Percentiles rank a stretch among this genome's conserved stretches.
phyloP scores from a whole-genome alignment of 2,797 vertebrate species.

The Dendrocincla fuliginosa region DNA sequence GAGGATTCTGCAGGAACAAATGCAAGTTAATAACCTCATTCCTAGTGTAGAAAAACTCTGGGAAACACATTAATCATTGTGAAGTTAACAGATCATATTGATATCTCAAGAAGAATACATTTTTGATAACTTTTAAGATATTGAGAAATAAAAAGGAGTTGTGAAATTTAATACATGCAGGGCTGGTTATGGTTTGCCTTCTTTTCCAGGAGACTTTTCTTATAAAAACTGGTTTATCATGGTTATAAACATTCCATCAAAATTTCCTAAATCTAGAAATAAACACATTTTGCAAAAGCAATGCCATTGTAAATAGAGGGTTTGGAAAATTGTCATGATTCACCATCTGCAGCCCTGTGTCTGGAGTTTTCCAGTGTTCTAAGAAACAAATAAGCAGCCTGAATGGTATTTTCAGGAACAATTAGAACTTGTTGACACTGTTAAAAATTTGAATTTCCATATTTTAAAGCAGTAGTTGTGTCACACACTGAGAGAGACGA shows the following conservation, averaged over 20 bases:
- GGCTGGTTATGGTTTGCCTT: neutral
- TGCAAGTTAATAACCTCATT: neutral
- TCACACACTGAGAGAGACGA: neutral
- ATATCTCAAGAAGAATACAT: neutral
- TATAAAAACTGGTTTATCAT: neutral
- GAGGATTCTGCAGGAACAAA: neutral
- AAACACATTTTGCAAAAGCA: neutral
- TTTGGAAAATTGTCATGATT: neutral
- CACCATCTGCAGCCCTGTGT: neutral
- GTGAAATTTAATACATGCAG: neutral
- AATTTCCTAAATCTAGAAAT: neutral
- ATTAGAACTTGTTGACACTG: conserved; percentile 4
- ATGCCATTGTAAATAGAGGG: neutral
- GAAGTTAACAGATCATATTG: neutral
- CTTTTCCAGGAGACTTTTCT: neutral
- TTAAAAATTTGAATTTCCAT: conserved; percentile 26
- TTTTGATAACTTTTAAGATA: neutral
- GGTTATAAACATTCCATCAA: neutral
- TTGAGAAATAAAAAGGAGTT: neutral
- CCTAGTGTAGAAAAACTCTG: neutral
- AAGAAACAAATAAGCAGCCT: neutral
- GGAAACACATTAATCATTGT: neutral
- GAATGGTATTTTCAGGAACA: conserved; percentile 18
- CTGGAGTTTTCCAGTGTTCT: neutral
- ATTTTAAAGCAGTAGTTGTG: conserved; percentile 31